phyloP scores from a whole-genome alignment of 2,888 invertebrate species.

The Acholoe squamosa region DNA sequence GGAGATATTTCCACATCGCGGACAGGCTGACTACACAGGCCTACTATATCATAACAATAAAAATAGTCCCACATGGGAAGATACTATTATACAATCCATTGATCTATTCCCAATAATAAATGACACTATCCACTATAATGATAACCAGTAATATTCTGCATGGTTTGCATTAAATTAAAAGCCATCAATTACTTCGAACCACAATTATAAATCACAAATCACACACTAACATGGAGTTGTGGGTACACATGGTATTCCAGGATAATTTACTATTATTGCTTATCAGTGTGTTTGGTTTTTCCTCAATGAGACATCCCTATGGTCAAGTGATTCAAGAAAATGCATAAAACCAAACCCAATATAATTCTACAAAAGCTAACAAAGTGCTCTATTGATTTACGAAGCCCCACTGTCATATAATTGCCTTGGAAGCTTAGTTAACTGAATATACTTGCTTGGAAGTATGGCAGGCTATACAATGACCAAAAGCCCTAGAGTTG shows the following conservation, averaged over 20 bases:
- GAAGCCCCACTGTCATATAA: too few relatives aligned
- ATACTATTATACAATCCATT: neutral
- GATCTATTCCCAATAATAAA: neutral
- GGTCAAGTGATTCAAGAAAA: constrained; percentile 55
- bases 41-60: neutral
- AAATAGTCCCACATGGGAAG: neutral
- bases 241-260: neutral
- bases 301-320: neutral
- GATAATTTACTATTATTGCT: neutral
- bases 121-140: neutral
- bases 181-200: neutral
- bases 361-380: neutral
- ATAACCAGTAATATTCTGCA: neutral
- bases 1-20: neutral
- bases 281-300: constrained; percentile 23
- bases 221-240: constrained; percentile 11
- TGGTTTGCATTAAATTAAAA: neutral
- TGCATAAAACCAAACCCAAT: neutral
- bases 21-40: constrained; percentile 28
- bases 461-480: too few relatives aligned
- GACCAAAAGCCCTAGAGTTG: too few relatives aligned
- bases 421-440: too few relatives aligned
- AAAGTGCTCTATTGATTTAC: too few relatives aligned
- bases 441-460: too few relatives aligned
- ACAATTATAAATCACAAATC: constrained; percentile 39